Conservation (phyloP, 2,888 invertebrate species). For the Nipponacmea schrenckii region DNA sequence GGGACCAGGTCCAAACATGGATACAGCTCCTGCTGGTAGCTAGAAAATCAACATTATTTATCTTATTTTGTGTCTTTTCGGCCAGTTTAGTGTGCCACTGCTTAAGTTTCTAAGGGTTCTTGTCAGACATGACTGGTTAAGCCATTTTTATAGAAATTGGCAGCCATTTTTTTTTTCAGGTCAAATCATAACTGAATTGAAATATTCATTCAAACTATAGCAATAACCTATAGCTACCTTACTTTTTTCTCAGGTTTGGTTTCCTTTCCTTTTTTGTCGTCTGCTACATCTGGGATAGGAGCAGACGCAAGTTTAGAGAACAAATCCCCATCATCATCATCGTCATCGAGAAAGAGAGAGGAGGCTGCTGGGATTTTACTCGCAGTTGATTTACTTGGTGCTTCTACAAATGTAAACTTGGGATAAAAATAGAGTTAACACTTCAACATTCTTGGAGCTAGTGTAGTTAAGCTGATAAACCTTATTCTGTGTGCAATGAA, state of each 20-base stretch:
- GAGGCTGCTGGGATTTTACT: background rate
- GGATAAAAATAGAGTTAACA: no score
- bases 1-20: slow-evolving; percentile 61
- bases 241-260: slow-evolving; percentile 35
- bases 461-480: background rate
- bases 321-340: slow-evolving; percentile 36
- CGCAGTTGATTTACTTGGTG: slow-evolving; percentile 5
- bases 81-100: slow-evolving; percentile 6
- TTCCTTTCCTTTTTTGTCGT: slow-evolving; percentile 21
- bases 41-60: slow-evolving; percentile 33
- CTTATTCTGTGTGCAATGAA: background rate
- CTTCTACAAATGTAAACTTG: background rate
- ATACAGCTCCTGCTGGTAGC: slow-evolving; percentile 62
- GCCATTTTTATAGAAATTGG: no score
- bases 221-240: background rate
- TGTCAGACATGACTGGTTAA: no score
- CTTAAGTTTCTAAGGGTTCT: no score
- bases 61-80: background rate
- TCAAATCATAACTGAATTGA: no score
- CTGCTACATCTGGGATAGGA: slow-evolving; percentile 12
- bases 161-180: no score
- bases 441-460: no score
- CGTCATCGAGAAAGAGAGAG: slow-evolving; percentile 34
- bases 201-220: no score
- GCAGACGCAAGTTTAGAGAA: slow-evolving; percentile 16